phyloP scores from a whole-genome alignment of 2,797 vertebrate species.

The Taeniopygia guttata region DNA sequence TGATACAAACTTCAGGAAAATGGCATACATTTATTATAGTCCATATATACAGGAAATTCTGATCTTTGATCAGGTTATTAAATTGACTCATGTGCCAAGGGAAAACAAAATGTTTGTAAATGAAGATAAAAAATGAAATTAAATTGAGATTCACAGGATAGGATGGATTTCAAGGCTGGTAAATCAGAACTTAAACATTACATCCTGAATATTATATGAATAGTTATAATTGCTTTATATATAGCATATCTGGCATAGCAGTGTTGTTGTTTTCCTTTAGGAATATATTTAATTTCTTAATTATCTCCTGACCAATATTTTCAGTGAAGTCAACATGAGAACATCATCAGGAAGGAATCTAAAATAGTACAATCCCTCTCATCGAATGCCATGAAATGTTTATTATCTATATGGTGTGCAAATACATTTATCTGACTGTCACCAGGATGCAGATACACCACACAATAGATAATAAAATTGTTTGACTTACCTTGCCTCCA shows the following conservation, averaged over 20 bases:
- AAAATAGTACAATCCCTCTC: not conserved
- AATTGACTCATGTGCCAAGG: not conserved
- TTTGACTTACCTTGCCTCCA: not conserved
- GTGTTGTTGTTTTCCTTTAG: not conserved
- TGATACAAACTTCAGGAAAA: not conserved
- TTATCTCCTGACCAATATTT: not conserved
- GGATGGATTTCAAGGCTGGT: not conserved
- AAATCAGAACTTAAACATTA: not conserved
- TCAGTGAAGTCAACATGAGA: not conserved
- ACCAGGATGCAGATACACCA: not conserved
- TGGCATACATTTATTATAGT: not conserved
- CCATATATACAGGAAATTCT: not conserved
- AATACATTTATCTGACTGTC: not conserved
- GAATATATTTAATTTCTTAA: not conserved
- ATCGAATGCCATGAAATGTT: not conserved
- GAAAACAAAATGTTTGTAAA: not conserved
- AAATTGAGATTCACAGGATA: not conserved
- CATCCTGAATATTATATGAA: conserved; percentile 2
- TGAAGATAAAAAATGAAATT: not conserved
- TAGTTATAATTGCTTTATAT: not conserved
- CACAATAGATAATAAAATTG: not conserved
- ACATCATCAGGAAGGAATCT: not conserved
- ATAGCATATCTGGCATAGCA: not conserved
- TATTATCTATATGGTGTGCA: not conserved
- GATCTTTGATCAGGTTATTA: not conserved